Evolutionary conservation across 1,140 invertebrate species (phyloP), one percentile per base, ranked within the genome.

Genomic region (Atta cephalotes): DNA sequence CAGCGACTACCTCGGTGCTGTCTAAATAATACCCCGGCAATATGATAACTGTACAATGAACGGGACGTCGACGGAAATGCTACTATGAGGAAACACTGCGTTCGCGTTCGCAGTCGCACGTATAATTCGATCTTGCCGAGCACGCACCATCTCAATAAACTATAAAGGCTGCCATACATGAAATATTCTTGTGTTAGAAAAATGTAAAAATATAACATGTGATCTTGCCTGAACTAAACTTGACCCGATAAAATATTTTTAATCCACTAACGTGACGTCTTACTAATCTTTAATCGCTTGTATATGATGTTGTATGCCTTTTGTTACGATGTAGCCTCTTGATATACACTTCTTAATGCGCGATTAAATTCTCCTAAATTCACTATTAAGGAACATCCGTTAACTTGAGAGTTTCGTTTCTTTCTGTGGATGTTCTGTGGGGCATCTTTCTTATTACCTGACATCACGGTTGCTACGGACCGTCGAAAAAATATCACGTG

Each of bases 31-130:
- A 45, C 21, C 14, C 18, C 21, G 6, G 18, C n/a, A 5, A 25
- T 10, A 71, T 3, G 31, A 31, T 81, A 58, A 81, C 21, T 81
- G 78, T 81, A 71, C 65, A 58, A 16, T 12, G 2, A 81, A 81
- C 51, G 66, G 35, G 21, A 71, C 16, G 56, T 4, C 28, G 63
- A 53, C 58, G 16, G 51, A 18, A 78, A 25, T 6, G 35, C 10
- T 14, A 14, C 18, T 45, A 12, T 21, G 39, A 18, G 18, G 18
- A 49, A 77, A 66, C 39, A 12, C 5, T 56, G 21, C 45, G 68
- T 25, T 39, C 66, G 21, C 45, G 21, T 6, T 39, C 39, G 14
- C 45, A 45, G 6, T 39, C 68, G 21, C 35, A 18, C n/a, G n/a
- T 21, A 58, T 6, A 21, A 58, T 45, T 51, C 21, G 14, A 70